phyloP scores from a whole-genome alignment of 1,140 invertebrate genomes.

The Globodera ellingtonae region DNA sequence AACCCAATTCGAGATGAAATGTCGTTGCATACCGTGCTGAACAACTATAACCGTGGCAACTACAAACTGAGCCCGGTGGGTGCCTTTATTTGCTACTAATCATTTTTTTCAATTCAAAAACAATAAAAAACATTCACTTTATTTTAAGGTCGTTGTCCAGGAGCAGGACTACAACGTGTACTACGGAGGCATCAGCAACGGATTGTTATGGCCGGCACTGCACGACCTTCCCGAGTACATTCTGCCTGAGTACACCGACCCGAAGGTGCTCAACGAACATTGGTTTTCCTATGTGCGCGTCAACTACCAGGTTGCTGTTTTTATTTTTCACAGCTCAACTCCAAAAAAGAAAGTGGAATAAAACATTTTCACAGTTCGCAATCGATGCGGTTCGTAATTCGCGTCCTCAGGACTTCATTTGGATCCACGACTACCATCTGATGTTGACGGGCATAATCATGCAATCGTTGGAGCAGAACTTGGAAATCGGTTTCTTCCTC shows the following conservation, averaged over 20 bases:
- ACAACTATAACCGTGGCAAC: conserved; percentile 63
- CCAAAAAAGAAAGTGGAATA: not conserved
- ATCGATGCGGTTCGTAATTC: conserved; percentile 63
- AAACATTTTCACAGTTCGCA: conserved; percentile 43
- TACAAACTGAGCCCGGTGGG: conserved; percentile 62
- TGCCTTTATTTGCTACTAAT: no score
- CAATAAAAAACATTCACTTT: no score
- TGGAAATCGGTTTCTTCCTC: conserved; percentile 64
- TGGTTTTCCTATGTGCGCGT: conserved; percentile 64
- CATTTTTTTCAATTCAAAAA: not conserved
- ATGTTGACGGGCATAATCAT: conserved; percentile 64
- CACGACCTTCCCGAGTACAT: conserved; percentile 65
- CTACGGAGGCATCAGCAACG: conserved; percentile 64
- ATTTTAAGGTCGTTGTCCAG: conserved; percentile 51
- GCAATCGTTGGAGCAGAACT: conserved; percentile 61
- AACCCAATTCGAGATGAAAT: conserved; percentile 56
- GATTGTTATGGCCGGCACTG: conserved; percentile 62
- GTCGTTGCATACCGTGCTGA: conserved; percentile 62
- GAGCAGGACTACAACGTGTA: conserved; percentile 64
- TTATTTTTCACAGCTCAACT: not conserved
- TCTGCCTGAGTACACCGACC: conserved; percentile 60
- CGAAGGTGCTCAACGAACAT: conserved; percentile 51
- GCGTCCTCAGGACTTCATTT: conserved; percentile 64
- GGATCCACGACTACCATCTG: conserved; percentile 65
- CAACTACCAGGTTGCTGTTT: conserved; percentile 62